Conservation (phyloP, 2,888 invertebrate genomes). For the Parnassius orleans region DNA sequence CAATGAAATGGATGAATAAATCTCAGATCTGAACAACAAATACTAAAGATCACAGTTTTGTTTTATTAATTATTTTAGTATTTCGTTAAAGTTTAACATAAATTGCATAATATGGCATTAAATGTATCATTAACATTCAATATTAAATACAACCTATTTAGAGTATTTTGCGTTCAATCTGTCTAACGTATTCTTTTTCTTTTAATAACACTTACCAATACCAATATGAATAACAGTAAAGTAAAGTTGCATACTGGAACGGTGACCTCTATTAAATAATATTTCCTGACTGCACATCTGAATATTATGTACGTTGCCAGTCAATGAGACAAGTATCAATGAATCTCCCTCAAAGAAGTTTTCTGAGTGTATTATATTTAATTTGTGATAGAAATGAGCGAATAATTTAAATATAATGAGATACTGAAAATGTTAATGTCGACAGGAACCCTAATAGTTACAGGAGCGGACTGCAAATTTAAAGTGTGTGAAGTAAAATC, state of each 20-base stretch:
- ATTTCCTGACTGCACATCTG: conserved; percentile 43
- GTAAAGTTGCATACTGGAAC: conserved; percentile 59
- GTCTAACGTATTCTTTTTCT: not conserved
- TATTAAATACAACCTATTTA: conserved; percentile 56
- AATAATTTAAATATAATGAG: too few relatives aligned
- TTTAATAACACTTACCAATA: conserved; percentile 4
- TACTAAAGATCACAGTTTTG: conserved; percentile 13
- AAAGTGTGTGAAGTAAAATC: too few relatives aligned
- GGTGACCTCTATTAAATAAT: conserved; percentile 39
- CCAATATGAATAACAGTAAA: conserved; percentile 46
- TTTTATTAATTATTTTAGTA: conserved; percentile 38
- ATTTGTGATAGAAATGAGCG: too few relatives aligned
- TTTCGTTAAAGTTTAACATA: too few relatives aligned
- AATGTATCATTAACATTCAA: conserved; percentile 31
- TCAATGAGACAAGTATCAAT: not conserved
- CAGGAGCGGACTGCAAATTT: too few relatives aligned
- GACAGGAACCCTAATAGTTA: too few relatives aligned
- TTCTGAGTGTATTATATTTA: too few relatives aligned
- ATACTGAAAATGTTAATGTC: too few relatives aligned
- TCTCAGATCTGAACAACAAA: conserved; percentile 5
- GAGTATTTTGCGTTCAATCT: conserved; percentile 29
- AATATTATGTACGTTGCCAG: conserved; percentile 13
- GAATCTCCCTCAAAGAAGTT: not conserved
- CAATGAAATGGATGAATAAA: not conserved
- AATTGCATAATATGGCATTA: not conserved